These are phyloP conservation scores for Sinelater perroti DNA, from an alignment of 2,888 invertebrate species.

Conservation along the genomic window DNA sequence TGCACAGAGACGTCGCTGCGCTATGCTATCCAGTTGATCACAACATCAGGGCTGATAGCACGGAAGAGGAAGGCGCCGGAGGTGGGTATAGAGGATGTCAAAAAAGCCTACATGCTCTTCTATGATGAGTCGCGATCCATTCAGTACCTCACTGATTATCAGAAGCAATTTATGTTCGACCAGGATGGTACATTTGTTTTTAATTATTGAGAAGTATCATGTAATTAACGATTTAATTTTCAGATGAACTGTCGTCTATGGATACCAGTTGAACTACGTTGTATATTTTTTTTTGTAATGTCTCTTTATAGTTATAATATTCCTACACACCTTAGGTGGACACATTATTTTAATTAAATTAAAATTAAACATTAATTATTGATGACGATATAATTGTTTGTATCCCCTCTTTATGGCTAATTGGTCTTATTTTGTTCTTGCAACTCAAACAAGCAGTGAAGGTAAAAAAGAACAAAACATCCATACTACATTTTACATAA, in stretches of 20 bases:
- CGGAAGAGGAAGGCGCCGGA: conserved; percentile 86
- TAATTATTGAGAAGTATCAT: background rate
- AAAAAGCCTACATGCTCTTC: conserved; percentile 93
- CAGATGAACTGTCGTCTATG: conserved; percentile 21
- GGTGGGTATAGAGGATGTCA: conserved; percentile 89
- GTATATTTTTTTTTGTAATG: too few relatives aligned
- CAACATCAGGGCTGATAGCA: conserved; percentile 94
- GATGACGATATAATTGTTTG: too few relatives aligned
- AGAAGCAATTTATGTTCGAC: conserved; percentile 94
- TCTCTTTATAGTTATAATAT: background rate
- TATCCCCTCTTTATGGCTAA: too few relatives aligned
- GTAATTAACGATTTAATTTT: background rate
- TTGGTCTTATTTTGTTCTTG: too few relatives aligned
- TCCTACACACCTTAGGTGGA: too few relatives aligned
- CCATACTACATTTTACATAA: too few relatives aligned
- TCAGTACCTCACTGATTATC: conserved; percentile 93
- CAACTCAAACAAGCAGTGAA: too few relatives aligned
- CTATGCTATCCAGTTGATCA: conserved; percentile 97
- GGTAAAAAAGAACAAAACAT: too few relatives aligned
- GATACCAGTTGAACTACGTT: conserved; percentile 18
- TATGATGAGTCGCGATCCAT: conserved; percentile 93
- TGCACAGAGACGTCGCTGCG: conserved; percentile 93
- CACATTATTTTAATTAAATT: too few relatives aligned
- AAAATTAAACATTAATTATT: too few relatives aligned
- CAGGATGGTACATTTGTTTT: conserved; percentile 61